Base-by-base conservation (phyloP, 1,140 invertebrate species). In the Geopemphigus sp. region DNA sequence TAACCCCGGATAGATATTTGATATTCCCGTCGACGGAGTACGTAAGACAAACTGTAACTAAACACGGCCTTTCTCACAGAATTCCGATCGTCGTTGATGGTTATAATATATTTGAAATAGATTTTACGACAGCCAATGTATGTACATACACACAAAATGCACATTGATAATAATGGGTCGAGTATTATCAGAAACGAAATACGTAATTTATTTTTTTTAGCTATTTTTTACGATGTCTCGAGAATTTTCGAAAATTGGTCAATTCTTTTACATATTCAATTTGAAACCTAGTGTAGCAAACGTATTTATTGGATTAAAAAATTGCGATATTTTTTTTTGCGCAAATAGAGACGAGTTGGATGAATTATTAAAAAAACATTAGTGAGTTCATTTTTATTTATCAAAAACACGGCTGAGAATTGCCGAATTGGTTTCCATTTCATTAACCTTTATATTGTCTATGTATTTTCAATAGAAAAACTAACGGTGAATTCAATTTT, bases 1-100 rank as follows among this genome's bases (percentile, higher is more conserved):
- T 96, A 57, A 93, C 92, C 1, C 92, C 93, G 12, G 92, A 94
- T 84, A 89, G 94, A 68, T 94, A 93, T 83, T 86, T 96, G 1
- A 93, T 94, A 83, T 96, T 96, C 85, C 94, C 94, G 4, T 94
- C 93, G 0, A 92, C 94, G 61, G 94, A 95, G 84, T 95, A 95
- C 85, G 90, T 96, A 56, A 88, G 92, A 78, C 90, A 91, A 82
- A 87, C 93, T 47, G 92, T 96, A 17, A 92, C 90, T 22, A 95
- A 95, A 85, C 90, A 91, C 83, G 91, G 91, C 39, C 86, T 87
- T 15, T 86, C 88, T 64, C 87, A 88, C 82, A 88, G 87, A 26
- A 86, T 91, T 12, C 92, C 92, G 5, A 92, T 94, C 2, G 92
- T 95, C 2, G 89, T 95, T 17, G 92, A 95, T 85, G 93, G 92